Percentiles rank a stretch among this genome's conserved stretches.
Evolutionary conservation across 1,140 invertebrate species (phyloP).

Genomic region (Acromyrmex heyeri): DNA sequence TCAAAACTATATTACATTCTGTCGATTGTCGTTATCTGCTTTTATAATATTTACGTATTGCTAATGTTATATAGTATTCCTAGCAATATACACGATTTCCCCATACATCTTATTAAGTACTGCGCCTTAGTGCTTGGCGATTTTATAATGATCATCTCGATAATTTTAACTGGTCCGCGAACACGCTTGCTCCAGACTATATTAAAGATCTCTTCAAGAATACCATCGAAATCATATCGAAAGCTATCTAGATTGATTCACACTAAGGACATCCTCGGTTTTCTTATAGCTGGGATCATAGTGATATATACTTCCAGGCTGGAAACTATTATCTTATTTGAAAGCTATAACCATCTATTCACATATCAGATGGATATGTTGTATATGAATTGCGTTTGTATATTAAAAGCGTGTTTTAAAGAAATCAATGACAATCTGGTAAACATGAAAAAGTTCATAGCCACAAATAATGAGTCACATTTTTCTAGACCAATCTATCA

Average conservation of each 20-base stretch:
- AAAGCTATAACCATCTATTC: constrained; percentile 59
- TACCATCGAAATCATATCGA: constrained; percentile 70
- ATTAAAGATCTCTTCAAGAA: constrained; percentile 54
- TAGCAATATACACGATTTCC: constrained; percentile 25
- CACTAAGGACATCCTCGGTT: constrained; percentile 77
- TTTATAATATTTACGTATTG: constrained; percentile 27
- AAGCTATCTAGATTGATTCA: constrained; percentile 73
- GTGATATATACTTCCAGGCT: background rate
- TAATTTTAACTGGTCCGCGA: constrained; percentile 43
- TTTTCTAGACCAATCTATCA: constrained; percentile 71
- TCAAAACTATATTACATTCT: constrained; percentile 47
- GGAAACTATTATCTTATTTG: constrained; percentile 19
- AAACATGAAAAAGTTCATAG: constrained; percentile 54
- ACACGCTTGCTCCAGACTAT: constrained; percentile 71
- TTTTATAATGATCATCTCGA: constrained; percentile 49
- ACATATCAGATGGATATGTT: constrained; percentile 76
- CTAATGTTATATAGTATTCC: constrained; percentile 68
- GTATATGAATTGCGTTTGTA: constrained; percentile 79
- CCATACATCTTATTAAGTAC: constrained; percentile 52
- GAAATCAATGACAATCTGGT: constrained; percentile 74
- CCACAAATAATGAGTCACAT: constrained; percentile 66
- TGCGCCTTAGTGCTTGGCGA: background rate
- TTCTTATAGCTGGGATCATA: constrained; percentile 12
- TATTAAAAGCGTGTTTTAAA: constrained; percentile 67
- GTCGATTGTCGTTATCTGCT: constrained; percentile 41